Percentiles rank a stretch among this genome's conserved stretches.
Conservation (phyloP, 2,113 vertebrate genomes). For the Apteryx mantelli region DNA sequence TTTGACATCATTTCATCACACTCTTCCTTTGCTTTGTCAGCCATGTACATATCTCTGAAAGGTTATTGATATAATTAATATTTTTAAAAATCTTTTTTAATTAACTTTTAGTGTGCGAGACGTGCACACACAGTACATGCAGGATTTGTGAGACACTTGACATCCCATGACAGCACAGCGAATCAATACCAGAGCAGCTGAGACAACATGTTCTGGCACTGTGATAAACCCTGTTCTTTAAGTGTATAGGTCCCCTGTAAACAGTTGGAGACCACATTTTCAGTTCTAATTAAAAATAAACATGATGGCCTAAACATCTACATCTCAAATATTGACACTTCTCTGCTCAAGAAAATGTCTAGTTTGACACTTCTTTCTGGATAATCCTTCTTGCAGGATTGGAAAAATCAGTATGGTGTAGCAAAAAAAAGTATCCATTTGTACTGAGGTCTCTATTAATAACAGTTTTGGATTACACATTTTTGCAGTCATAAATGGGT, state of each 20-base stretch:
- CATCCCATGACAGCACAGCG: background rate
- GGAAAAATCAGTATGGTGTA: background rate
- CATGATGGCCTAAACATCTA: background rate
- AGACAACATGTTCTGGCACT: background rate
- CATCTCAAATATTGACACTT: constrained; percentile 5
- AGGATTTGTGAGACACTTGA: background rate
- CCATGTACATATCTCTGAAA: background rate
- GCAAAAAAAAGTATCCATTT: background rate
- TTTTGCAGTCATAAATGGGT: background rate
- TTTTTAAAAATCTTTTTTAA: background rate
- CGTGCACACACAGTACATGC: background rate
- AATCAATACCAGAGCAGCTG: background rate
- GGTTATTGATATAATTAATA: background rate
- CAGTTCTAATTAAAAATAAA: constrained; percentile 48
- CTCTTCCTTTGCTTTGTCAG: background rate
- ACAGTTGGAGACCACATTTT: background rate
- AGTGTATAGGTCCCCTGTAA: background rate
- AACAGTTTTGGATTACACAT: background rate
- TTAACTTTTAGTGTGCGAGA: background rate
- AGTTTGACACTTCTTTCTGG: background rate
- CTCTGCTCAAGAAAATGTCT: background rate
- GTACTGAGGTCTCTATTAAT: background rate
- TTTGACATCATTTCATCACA: background rate
- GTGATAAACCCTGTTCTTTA: background rate
- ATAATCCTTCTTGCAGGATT: background rate